Evolutionary conservation across 2,888 invertebrate genomes (phyloP).

Genomic region (Hesperia comma): DNA sequence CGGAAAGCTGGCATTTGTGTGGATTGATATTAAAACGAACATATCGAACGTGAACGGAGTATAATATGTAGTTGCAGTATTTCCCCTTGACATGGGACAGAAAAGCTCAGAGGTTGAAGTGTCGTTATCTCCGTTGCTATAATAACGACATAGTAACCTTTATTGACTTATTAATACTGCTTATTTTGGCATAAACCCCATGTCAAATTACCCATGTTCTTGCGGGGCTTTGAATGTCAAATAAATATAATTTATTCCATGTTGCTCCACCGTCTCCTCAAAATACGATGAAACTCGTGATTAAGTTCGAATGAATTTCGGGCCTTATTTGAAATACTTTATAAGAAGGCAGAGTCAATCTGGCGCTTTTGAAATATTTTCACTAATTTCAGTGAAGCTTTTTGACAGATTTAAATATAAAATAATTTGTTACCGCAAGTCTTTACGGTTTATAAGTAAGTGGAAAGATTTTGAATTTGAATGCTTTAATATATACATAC

Average conservation of each 20-base stretch:
- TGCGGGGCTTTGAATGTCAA: slow-evolving; percentile 42
- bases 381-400: slow-evolving; percentile 4
- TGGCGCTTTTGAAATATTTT: slow-evolving; percentile 11
- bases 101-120: slow-evolving; percentile 39
- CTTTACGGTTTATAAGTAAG: too few relatives aligned
- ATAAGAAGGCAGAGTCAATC: slow-evolving; percentile 11
- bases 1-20: too few relatives aligned
- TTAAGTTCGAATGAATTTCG: slow-evolving; percentile 39
- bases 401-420: background rate
- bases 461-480: too few relatives aligned
- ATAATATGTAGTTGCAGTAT: too few relatives aligned
- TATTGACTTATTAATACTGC: slow-evolving; percentile 32
- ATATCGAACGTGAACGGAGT: too few relatives aligned
- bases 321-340: slow-evolving; percentile 25
- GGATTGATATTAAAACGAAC: too few relatives aligned
- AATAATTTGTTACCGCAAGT: slow-evolving; percentile 4
- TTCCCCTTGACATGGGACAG: background rate
- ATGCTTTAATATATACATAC: too few relatives aligned
- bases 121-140: slow-evolving; percentile 34
- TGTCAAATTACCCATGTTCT: slow-evolving; percentile 32
- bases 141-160: slow-evolving; percentile 30
- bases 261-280: slow-evolving; percentile 41
- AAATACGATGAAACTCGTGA: slow-evolving; percentile 42
- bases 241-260: slow-evolving; percentile 46
- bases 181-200: slow-evolving; percentile 35